Percentiles rank a stretch among this genome's conserved stretches.
Evolutionary conservation across 2,113 vertebrate genomes (phyloP).

Genomic region (Coturnix japonica): DNA sequence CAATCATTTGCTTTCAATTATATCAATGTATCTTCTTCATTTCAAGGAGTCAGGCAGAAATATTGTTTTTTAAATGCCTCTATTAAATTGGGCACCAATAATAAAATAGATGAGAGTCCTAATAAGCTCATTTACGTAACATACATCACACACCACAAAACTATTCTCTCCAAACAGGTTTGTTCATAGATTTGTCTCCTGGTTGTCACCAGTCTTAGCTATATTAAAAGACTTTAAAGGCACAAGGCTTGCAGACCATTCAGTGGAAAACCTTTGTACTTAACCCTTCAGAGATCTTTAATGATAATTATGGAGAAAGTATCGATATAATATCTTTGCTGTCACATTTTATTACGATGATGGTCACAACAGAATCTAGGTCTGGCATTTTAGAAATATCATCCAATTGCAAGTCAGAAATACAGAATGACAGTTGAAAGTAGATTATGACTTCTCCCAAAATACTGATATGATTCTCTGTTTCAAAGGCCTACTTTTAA

Average conservation of each 20-base stretch:
- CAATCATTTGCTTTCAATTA: conserved; percentile 88
- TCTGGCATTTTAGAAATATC: conserved; percentile 80
- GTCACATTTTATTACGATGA: conserved; percentile 90
- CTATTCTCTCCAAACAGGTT: conserved; percentile 77
- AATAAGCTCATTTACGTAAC: conserved; percentile 85
- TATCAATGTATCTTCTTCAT: conserved; percentile 87
- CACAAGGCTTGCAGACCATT: conserved; percentile 69
- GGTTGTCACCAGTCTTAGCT: conserved; percentile 73
- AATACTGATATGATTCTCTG: conserved; percentile 67
- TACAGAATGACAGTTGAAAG: conserved; percentile 79
- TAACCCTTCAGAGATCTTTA: conserved; percentile 87
- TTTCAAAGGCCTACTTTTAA: conserved; percentile 71
- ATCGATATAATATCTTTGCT: conserved; percentile 91
- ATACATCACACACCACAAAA: conserved; percentile 81
- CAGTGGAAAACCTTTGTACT: conserved; percentile 75
- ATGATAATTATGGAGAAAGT: conserved; percentile 90
- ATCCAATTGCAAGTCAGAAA: conserved; percentile 82
- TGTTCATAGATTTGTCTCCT: conserved; percentile 78
- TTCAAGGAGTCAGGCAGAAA: conserved; percentile 84
- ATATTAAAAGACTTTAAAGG: conserved; percentile 76
- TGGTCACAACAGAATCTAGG: conserved; percentile 72
- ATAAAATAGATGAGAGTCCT: conserved; percentile 86
- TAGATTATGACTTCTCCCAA: conserved; percentile 76
- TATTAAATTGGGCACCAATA: conserved; percentile 86
- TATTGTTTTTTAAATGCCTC: conserved; percentile 89